Evolutionary conservation across 2,888 invertebrate genomes (phyloP).

Genomic region (Lycia hirtaria): DNA sequence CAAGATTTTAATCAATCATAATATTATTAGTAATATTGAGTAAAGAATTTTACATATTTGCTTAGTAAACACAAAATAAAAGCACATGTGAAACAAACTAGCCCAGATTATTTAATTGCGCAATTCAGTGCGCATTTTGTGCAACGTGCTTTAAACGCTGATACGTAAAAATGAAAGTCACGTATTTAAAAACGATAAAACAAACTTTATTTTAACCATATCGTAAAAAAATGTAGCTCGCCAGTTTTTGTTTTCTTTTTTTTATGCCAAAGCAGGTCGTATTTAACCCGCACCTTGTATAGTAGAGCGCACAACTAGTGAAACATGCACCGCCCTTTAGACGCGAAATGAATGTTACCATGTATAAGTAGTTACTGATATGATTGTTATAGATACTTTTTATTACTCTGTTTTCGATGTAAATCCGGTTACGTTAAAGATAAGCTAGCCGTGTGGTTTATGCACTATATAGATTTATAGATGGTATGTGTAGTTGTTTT

Average conservation of each 20-base stretch:
- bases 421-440: constrained; percentile 26
- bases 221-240: background rate
- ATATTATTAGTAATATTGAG: no score
- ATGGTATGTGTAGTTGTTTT: constrained; percentile 31
- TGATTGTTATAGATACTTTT: constrained; percentile 31
- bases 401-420: constrained; percentile 26
- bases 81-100: no score
- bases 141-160: background rate
- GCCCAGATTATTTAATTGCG: background rate
- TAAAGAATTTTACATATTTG: no score
- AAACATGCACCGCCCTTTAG: constrained; percentile 55
- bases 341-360: constrained; percentile 40
- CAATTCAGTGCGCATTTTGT: background rate
- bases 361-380: constrained; percentile 37
- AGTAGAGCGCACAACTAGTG: constrained; percentile 60
- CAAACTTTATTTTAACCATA: background rate
- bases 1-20: no score
- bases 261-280: constrained; percentile 44
- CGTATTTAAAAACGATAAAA: background rate
- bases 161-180: background rate
- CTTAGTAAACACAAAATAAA: background rate
- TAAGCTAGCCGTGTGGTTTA: constrained; percentile 29
- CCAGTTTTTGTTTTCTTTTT: no score
- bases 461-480: constrained; percentile 33
- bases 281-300: constrained; percentile 46